phyloP scores from a whole-genome alignment of 2,113 vertebrate genomes.

The Rafetus swinhoei region DNA sequence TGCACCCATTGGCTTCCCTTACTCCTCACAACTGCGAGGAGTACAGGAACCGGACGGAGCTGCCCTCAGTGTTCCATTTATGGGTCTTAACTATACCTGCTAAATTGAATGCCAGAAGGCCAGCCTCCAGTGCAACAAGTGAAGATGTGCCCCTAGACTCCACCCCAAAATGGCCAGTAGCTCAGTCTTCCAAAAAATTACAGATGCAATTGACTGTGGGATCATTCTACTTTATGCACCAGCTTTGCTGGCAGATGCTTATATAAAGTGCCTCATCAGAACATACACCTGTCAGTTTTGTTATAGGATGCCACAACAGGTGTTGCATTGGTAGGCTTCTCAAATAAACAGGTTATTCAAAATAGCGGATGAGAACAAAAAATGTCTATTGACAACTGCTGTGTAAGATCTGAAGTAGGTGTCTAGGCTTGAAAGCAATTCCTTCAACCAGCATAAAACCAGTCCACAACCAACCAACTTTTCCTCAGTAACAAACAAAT shows the following conservation, averaged over 20 bases:
- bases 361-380: neutral
- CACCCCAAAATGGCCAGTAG: neutral
- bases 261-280: rapidly evolving
- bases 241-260: neutral
- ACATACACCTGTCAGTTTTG: neutral
- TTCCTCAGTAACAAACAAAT: neutral
- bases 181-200: neutral
- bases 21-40: no score
- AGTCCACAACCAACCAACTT: neutral
- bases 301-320: neutral
- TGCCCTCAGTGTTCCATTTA: no score
- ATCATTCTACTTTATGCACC: neutral
- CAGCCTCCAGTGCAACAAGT: no score
- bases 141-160: neutral
- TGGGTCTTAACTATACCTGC: no score
- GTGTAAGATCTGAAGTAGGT: neutral
- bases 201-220: neutral
- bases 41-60: no score
- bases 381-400: neutral
- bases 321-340: neutral
- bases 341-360: neutral
- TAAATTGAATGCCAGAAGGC: no score
- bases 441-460: neutral
- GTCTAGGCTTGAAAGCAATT: neutral
- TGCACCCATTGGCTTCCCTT: no score